Conservation (phyloP, 2,113 vertebrate species). For the Phaetusa simplex region DNA sequence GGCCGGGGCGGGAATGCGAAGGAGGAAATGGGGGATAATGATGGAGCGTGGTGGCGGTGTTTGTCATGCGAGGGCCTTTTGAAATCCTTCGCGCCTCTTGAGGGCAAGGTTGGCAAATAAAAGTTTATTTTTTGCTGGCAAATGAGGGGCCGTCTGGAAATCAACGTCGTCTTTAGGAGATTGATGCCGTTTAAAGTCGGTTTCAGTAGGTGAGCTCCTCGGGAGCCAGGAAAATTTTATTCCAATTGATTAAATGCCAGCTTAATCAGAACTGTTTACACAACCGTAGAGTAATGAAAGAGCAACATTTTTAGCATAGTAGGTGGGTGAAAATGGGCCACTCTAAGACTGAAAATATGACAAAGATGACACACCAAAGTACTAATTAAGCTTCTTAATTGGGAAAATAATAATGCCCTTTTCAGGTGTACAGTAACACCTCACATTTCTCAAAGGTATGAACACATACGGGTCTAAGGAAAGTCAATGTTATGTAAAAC, state of each 20-base stretch:
- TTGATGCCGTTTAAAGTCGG: neutral
- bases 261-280: conserved; percentile 19
- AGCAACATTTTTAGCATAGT: conserved; percentile 27
- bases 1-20: neutral
- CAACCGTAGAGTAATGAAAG: neutral
- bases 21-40: neutral
- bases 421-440: neutral
- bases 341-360: conserved; percentile 7
- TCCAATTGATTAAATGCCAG: neutral
- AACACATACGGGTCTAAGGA: neutral
- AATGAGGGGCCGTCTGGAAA: neutral
- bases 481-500: neutral
- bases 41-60: neutral
- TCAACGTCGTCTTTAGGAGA: neutral
- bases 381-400: conserved; percentile 11
- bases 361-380: neutral
- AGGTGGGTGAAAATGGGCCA: neutral
- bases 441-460: neutral
- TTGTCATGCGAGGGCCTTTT: neutral
- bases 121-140: neutral
- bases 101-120: neutral
- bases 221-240: neutral
- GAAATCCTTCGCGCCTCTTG: neutral
- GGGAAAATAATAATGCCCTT: neutral
- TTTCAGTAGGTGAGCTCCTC: neutral